These are phyloP conservation scores for Macroteleia sp. DNA, from an alignment of 2,888 invertebrate species.

Conservation along the genomic window DNA sequence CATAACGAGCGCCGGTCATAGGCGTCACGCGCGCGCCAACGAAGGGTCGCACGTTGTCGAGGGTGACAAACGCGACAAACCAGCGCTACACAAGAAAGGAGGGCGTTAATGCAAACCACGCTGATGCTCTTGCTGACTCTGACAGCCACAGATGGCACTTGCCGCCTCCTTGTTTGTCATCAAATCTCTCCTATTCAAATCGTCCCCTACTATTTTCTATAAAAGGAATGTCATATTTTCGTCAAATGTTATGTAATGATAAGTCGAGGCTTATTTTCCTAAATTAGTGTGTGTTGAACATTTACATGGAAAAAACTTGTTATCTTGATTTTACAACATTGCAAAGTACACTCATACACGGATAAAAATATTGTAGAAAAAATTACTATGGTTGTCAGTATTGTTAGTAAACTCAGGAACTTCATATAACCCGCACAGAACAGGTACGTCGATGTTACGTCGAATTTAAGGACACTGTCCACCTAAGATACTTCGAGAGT, in stretches of 20 bases:
- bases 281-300: too few relatives aligned
- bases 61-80: slow-evolving; percentile 63
- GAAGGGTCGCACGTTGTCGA: slow-evolving; percentile 40
- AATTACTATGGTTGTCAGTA: too few relatives aligned
- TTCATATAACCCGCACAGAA: too few relatives aligned
- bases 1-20: slow-evolving; percentile 62
- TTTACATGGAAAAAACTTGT: too few relatives aligned
- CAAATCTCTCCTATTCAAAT: slow-evolving; percentile 48
- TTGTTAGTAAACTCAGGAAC: too few relatives aligned
- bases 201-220: slow-evolving; percentile 12
- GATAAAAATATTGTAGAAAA: too few relatives aligned
- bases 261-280: background rate
- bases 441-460: too few relatives aligned
- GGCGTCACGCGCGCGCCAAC: slow-evolving; percentile 37
- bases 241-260: background rate
- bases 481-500: too few relatives aligned
- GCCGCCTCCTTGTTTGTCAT: slow-evolving; percentile 48
- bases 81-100: slow-evolving; percentile 51
- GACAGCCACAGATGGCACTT: slow-evolving; percentile 78
- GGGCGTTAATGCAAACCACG: slow-evolving; percentile 54
- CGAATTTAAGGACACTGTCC: too few relatives aligned
- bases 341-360: too few relatives aligned
- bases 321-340: too few relatives aligned
- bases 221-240: slow-evolving; percentile 17
- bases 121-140: slow-evolving; percentile 58